Percentiles rank a stretch among this genome's conserved stretches.
Evolutionary conservation across 2,113 vertebrate genomes (phyloP).

Genomic region (Mormyrus iriodes): DNA sequence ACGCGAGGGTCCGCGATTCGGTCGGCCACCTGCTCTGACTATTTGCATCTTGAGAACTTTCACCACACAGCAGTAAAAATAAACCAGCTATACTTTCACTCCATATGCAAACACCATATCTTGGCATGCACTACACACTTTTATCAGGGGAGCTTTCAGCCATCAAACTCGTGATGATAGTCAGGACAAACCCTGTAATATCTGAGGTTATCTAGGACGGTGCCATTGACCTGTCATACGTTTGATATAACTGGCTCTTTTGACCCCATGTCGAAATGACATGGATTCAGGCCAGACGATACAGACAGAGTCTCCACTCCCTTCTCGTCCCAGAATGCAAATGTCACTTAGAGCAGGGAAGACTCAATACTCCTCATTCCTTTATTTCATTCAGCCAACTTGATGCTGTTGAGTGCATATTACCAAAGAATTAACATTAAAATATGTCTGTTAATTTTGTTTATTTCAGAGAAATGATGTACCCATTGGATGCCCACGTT

Average conservation of each 20-base stretch:
- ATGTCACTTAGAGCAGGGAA: background rate
- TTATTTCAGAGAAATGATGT: background rate
- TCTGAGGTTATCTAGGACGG: background rate
- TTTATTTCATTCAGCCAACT: background rate
- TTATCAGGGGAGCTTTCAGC: background rate
- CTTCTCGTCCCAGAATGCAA: background rate
- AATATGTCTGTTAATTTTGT: background rate
- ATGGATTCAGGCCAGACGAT: background rate
- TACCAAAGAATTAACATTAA: background rate
- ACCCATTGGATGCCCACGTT: background rate
- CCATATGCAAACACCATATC: background rate
- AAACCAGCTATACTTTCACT: background rate
- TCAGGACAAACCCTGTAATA: background rate
- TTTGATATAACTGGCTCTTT: background rate
- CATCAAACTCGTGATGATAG: background rate
- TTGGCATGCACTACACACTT: background rate
- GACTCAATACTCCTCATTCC: background rate
- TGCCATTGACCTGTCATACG: background rate
- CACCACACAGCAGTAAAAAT: background rate
- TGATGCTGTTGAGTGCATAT: background rate
- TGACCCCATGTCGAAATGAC: background rate
- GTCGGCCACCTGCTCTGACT: background rate
- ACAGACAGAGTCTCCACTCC: background rate
- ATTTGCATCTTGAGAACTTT: background rate
- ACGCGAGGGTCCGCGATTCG: background rate